phyloP scores from a whole-genome alignment of 2,888 invertebrate genomes.

The Aethes cnicana region DNA sequence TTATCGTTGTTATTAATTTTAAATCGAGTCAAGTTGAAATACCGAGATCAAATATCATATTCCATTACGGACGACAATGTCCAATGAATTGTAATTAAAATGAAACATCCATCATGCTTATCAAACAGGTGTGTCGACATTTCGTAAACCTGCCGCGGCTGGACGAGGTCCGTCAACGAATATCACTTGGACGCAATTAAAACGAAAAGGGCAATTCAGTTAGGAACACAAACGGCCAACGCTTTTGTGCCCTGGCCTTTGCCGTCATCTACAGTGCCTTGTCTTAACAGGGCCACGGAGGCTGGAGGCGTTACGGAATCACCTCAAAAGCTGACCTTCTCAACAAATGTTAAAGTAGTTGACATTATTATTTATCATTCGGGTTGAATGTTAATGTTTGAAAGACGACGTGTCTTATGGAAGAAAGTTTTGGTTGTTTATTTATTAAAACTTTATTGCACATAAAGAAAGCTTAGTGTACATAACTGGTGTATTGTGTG shows the following conservation, averaged over 20 bases:
- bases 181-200: conserved; percentile 10
- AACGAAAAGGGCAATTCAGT: conserved; percentile 10
- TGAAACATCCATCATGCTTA: no score
- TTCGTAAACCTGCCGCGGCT: neutral
- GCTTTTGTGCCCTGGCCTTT: conserved; percentile 24
- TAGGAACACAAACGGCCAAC: conserved; percentile 14
- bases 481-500: no score
- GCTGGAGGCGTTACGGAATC: conserved; percentile 12
- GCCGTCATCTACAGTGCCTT: conserved; percentile 20
- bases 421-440: neutral
- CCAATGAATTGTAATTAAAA: no score
- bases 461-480: no score
- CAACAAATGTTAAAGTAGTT: conserved; percentile 11
- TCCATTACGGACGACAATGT: no score
- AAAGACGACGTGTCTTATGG: neutral
- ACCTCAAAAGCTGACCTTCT: conserved; percentile 11
- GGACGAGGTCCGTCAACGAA: neutral
- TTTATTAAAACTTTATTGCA: no score
- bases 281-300: conserved; percentile 15
- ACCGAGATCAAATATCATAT: no score
- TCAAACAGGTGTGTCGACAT: neutral
- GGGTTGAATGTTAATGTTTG: neutral
- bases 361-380: conserved; percentile 4
- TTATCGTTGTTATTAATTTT: no score
- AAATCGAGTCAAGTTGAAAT: no score